A percentile compares a stretch with the other conserved stretches of the same genome.
Evolutionary conservation across 2,113 vertebrate species (phyloP).

Genomic region (Octodon degus): DNA sequence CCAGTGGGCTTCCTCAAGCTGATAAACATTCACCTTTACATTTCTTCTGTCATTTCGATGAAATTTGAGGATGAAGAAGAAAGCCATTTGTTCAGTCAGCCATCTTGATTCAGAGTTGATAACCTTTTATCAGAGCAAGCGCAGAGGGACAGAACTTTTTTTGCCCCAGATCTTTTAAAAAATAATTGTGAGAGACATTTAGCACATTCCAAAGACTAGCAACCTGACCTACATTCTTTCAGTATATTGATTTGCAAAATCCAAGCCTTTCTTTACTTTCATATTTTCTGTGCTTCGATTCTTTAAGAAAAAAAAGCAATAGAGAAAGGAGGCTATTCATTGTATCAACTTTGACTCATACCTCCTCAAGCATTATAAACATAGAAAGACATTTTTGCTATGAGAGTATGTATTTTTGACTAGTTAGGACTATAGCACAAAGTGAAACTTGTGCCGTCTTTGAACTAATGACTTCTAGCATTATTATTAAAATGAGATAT

Average conservation of each 20-base stretch:
- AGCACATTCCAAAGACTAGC: constrained; percentile 68
- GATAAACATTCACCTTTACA: constrained; percentile 69
- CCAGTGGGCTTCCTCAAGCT: background rate
- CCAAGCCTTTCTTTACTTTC: constrained; percentile 72
- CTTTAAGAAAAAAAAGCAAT: constrained; percentile 44
- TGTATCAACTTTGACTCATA: constrained; percentile 29
- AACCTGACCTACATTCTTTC: constrained; percentile 80
- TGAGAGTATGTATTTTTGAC: background rate
- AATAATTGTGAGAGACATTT: constrained; percentile 80
- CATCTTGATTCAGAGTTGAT: constrained; percentile 78
- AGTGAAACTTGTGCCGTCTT: background rate
- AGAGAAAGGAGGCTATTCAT: constrained; percentile 42
- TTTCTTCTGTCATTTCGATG: constrained; percentile 71
- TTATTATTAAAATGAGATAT: constrained; percentile 37
- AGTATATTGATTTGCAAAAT: constrained; percentile 81
- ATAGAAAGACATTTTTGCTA: background rate
- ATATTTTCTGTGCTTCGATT: constrained; percentile 68
- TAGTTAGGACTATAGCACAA: background rate
- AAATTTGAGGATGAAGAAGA: constrained; percentile 54
- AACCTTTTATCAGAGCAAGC: constrained; percentile 77
- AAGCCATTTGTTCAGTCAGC: constrained; percentile 72
- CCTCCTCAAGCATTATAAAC: background rate
- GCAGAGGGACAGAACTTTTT: constrained; percentile 69
- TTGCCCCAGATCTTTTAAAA: constrained; percentile 78
- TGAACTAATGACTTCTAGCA: background rate